Evolutionary conservation across 2,797 vertebrate genomes (phyloP).

Genomic region (Microctenopoma steveboyesi): DNA sequence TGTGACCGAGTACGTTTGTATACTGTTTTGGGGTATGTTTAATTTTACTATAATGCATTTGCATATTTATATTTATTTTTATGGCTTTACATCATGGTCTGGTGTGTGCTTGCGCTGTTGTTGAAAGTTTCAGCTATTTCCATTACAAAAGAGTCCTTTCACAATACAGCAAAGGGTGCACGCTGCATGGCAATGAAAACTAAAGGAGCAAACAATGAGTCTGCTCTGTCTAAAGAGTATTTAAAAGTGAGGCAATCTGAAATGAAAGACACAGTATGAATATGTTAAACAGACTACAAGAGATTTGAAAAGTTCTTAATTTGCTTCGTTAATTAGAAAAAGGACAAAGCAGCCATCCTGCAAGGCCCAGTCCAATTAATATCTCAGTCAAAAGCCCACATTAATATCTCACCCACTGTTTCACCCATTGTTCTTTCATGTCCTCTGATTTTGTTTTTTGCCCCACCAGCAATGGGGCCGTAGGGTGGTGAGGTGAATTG

Average conservation of each 20-base stretch:
- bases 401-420: constrained; percentile 34
- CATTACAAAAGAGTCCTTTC: constrained; percentile 65
- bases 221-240: constrained; percentile 62
- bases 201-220: constrained; percentile 65
- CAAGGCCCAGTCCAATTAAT: constrained; percentile 72
- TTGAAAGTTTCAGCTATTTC: constrained; percentile 61
- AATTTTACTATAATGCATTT: constrained; percentile 5
- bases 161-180: constrained; percentile 60
- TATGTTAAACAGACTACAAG: constrained; percentile 64
- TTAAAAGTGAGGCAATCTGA: constrained; percentile 64
- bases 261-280: constrained; percentile 54
- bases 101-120: constrained; percentile 41
- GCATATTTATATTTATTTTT: background rate
- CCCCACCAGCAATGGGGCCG: background rate
- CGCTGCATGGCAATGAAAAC: constrained; percentile 55
- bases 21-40: background rate
- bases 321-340: constrained; percentile 70
- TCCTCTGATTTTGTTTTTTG: constrained; percentile 34
- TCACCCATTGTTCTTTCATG: constrained; percentile 36
- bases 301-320: constrained; percentile 70
- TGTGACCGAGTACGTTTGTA: background rate
- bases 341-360: constrained; percentile 62
- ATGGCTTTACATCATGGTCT: constrained; percentile 12
- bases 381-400: constrained; percentile 53
- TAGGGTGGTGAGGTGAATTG: constrained; percentile 6